Conservation (phyloP, 92 coral and sea anemone species). For the Umimayanthus chanpuru region DNA sequence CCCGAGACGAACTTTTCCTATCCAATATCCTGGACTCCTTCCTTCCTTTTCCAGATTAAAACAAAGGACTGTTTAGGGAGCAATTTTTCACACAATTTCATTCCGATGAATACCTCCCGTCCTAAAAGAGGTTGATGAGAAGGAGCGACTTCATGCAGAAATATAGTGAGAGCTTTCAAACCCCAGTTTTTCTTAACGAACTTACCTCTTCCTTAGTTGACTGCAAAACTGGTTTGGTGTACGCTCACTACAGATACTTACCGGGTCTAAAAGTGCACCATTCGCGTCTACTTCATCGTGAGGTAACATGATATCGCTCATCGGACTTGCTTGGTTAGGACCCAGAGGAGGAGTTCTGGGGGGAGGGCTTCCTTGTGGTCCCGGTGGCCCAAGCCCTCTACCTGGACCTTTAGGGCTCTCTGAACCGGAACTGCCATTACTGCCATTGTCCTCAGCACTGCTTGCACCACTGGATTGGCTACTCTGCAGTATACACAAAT, state of each 20-base stretch:
- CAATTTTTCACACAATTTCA: no score
- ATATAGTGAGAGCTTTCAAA: no score
- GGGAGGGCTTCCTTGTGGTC: neutral
- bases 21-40: no score
- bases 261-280: neutral
- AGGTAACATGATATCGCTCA: neutral
- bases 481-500: neutral
- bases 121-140: no score
- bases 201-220: no score
- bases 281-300: neutral
- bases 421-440: neutral
- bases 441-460: neutral
- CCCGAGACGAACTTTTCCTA: no score
- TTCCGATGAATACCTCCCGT: no score
- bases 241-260: neutral
- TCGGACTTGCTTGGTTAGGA: conserved; percentile 23
- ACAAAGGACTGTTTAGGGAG: no score
- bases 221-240: no score
- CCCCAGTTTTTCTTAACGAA: no score
- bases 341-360: neutral
- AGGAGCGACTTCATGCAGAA: no score
- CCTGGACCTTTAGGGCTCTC: neutral
- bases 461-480: neutral
- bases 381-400: neutral
- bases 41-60: no score